These are phyloP conservation scores for Aphelenchoides besseyi DNA, from an alignment of 1,140 invertebrate species.

Conservation along the genomic window DNA sequence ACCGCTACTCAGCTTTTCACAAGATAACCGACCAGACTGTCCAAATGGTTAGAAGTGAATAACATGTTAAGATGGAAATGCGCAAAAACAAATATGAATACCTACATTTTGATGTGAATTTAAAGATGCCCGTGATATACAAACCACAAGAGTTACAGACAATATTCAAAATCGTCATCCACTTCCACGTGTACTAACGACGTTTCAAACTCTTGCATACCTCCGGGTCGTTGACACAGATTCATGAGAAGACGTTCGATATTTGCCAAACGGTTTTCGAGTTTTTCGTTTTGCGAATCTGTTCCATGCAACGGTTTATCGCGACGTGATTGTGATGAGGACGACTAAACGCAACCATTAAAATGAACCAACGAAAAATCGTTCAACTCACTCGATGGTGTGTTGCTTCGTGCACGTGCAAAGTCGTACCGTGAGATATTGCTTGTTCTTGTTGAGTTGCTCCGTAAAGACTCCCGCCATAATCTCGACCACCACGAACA, in stretches of 20 bases:
- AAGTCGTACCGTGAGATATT: neutral
- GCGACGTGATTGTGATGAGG: neutral
- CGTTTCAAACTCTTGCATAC: neutral
- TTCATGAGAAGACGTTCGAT: constrained; percentile 22
- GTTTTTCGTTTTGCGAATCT: neutral
- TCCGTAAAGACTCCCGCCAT: neutral
- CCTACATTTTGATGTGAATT: too few relatives aligned
- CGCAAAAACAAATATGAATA: too few relatives aligned
- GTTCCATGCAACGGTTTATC: neutral
- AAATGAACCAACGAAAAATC: neutral
- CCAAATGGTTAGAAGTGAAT: neutral
- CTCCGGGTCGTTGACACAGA: constrained; percentile 16
- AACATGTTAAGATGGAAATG: neutral
- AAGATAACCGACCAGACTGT: neutral
- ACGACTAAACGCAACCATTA: neutral
- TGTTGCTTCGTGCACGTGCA: neutral
- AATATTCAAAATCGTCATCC: constrained; percentile 5
- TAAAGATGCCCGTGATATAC: too few relatives aligned
- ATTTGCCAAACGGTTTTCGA: constrained; percentile 19
- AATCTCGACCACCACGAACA: constrained; percentile 3
- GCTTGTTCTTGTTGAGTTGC: neutral
- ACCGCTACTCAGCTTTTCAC: neutral
- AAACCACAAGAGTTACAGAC: neutral
- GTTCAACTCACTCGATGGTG: neutral
- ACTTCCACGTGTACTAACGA: neutral